Evolutionary conservation across 2,888 invertebrate species (phyloP).

Genomic region (Stenodera caucasica): DNA sequence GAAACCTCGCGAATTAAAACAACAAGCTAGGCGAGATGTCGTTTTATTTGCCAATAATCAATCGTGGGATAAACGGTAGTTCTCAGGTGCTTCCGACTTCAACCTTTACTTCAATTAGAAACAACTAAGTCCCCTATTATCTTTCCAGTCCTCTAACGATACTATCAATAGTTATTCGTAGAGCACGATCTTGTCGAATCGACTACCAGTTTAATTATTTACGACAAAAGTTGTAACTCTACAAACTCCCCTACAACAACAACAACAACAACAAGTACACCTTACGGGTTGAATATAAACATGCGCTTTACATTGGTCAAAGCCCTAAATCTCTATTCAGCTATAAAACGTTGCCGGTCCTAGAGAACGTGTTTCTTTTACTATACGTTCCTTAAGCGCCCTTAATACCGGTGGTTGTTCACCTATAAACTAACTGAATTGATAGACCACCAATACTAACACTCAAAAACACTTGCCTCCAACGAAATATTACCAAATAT

Average conservation of each 20-base stretch:
- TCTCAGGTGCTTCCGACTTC: too few species aligned
- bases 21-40: too few species aligned
- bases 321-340: constrained; percentile 14
- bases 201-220: constrained; percentile 27
- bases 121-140: neutral
- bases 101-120: too few species aligned
- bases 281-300: constrained; percentile 19
- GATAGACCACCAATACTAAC: neutral
- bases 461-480: constrained; percentile 11
- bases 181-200: constrained; percentile 6
- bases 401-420: too few species aligned
- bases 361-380: too few species aligned
- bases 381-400: too few species aligned
- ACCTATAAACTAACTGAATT: neutral
- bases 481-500: constrained; percentile 8
- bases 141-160: neutral
- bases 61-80: too few species aligned
- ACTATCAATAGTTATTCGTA: neutral
- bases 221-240: constrained; percentile 21
- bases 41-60: too few species aligned
- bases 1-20: too few species aligned
- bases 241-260: constrained; percentile 9
- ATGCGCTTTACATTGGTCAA: constrained; percentile 7
- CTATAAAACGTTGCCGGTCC: constrained; percentile 4
- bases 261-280: neutral